Evolutionary conservation across 2,797 vertebrate genomes (phyloP).

Genomic region (Molossus molossus): DNA sequence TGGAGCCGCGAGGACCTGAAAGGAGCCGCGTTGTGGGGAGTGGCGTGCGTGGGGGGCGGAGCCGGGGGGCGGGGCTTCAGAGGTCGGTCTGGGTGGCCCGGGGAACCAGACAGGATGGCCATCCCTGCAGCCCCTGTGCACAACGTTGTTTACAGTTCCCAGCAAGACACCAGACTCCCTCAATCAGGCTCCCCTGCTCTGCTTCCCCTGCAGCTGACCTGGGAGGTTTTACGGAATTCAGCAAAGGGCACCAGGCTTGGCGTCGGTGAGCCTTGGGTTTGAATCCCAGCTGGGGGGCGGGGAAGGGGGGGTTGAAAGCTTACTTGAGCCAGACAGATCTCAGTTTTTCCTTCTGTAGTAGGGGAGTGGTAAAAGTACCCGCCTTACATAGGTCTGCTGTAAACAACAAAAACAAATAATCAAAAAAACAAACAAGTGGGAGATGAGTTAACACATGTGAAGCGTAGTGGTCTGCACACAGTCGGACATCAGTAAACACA

Average conservation of each 20-base stretch:
- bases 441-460: neutral
- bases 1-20: fast-evolving
- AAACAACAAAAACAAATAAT: too few species aligned
- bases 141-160: conserved; percentile 49
- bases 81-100: conserved; percentile 16
- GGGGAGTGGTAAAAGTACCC: neutral
- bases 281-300: neutral
- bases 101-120: conserved; percentile 29
- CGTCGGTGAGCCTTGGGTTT: neutral
- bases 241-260: fast-evolving
- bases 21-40: fast-evolving
- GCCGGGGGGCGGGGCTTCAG: fast-evolving
- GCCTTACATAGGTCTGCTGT: neutral
- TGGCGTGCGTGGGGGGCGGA: fast-evolving
- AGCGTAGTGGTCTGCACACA: neutral
- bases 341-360: neutral
- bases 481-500: too few species aligned
- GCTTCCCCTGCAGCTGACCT: neutral
- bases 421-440: neutral
- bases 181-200: neutral
- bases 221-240: neutral
- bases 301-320: neutral
- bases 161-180: neutral
- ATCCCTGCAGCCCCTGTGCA: neutral
- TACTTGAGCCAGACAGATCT: neutral